phyloP scores from a whole-genome alignment of 2,113 vertebrate species.

The Xiphorhynchus elegans region DNA sequence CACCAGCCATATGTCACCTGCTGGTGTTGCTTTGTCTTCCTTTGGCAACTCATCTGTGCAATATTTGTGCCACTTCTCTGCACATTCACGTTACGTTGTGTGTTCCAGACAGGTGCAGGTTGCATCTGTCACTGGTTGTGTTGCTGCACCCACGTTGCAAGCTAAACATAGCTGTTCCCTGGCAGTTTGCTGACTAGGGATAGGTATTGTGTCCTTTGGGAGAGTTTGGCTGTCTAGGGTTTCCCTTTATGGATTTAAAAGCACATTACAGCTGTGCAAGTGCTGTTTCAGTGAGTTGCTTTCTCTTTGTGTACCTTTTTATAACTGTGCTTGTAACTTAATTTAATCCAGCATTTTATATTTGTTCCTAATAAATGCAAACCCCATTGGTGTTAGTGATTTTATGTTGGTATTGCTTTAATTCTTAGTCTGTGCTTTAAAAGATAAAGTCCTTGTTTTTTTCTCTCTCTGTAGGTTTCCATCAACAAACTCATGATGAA shows the following conservation, averaged over 20 bases:
- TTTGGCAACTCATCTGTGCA: not conserved
- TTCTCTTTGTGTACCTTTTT: not conserved
- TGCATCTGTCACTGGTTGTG: slow-evolving; percentile 11
- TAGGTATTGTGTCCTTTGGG: not conserved
- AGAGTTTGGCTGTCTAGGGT: not conserved
- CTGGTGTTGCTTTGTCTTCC: not conserved
- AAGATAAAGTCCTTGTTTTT: not conserved
- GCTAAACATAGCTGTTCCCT: slow-evolving; percentile 56
- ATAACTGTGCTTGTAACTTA: not conserved
- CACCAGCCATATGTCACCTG: not conserved
- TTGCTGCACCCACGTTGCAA: slow-evolving; percentile 12
- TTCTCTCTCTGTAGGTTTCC: slow-evolving; percentile 59
- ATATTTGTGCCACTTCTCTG: not conserved
- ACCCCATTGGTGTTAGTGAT: not conserved
- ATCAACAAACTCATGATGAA: slow-evolving; percentile 81
- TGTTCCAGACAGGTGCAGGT: slow-evolving; percentile 29
- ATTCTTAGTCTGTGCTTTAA: not conserved
- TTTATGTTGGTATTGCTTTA: not conserved
- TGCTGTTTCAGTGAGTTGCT: not conserved
- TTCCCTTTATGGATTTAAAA: slow-evolving; percentile 15
- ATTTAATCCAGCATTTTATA: not conserved
- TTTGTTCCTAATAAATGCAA: not conserved
- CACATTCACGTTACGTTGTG: not conserved
- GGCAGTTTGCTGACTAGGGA: not conserved
- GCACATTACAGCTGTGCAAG: not conserved